Percentiles rank a stretch among this genome's conserved stretches.
Conservation (phyloP, 2,113 vertebrate species). For the Mormyrus iriodes region DNA sequence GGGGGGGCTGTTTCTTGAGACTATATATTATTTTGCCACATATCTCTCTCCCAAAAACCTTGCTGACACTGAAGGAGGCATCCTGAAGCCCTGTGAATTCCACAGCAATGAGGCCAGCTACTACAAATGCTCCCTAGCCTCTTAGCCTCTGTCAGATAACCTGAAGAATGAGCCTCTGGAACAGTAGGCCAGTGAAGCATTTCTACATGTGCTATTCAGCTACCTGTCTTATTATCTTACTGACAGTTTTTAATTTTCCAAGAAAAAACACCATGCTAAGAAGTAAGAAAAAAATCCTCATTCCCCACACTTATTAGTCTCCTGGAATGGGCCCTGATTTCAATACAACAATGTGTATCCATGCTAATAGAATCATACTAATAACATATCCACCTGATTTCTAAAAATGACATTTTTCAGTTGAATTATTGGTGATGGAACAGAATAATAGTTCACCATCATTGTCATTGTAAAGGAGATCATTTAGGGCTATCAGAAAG, state of each 20-base stretch:
- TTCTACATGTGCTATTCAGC: not conserved
- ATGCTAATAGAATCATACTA: not conserved
- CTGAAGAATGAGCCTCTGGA: slow-evolving; percentile 27
- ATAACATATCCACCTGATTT: not conserved
- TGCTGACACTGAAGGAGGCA: slow-evolving; percentile 35
- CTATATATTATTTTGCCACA: slow-evolving; percentile 28
- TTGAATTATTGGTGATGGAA: not conserved
- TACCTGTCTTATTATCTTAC: not conserved
- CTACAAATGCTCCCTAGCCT: slow-evolving; percentile 25
- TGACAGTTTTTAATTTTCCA: not conserved
- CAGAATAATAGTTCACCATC: not conserved
- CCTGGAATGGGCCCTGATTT: not conserved
- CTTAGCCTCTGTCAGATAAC: slow-evolving; percentile 7
- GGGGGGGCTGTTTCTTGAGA: slow-evolving; percentile 21
- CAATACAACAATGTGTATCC: not conserved
- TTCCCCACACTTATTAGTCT: not conserved
- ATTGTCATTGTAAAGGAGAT: not conserved
- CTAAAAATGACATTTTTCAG: not conserved
- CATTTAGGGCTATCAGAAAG: not conserved
- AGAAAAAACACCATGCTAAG: not conserved
- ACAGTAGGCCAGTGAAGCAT: slow-evolving; percentile 22
- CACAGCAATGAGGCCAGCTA: slow-evolving; percentile 40
- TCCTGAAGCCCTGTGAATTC: slow-evolving; percentile 38
- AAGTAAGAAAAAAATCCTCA: not conserved
- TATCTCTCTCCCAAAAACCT: slow-evolving; percentile 29